Percentiles rank a stretch among this genome's conserved stretches.
Evolutionary conservation across 1,140 invertebrate species (phyloP).

Genomic region (Euura lappo): DNA sequence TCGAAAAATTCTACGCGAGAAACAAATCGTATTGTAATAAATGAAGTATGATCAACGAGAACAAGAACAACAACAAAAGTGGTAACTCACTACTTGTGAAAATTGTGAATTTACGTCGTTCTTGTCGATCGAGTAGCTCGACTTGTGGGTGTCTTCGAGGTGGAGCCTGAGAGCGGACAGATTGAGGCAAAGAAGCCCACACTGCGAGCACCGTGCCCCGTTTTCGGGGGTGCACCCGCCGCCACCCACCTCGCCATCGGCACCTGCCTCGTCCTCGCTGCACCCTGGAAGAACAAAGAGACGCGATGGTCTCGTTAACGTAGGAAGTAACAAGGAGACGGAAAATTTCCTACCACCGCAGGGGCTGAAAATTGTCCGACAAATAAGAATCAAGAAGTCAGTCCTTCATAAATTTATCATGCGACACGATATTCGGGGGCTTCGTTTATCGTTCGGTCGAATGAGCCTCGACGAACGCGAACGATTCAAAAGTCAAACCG

Average conservation of each 20-base stretch:
- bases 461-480: not conserved
- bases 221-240: not conserved
- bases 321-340: too few relatives aligned
- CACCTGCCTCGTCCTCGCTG: conserved; percentile 58
- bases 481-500: not conserved
- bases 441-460: not conserved
- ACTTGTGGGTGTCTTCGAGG: conserved; percentile 56
- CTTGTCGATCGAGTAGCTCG: conserved; percentile 52
- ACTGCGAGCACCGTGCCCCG: conserved; percentile 55
- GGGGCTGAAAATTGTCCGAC: too few relatives aligned
- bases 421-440: not conserved
- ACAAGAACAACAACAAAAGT: too few relatives aligned
- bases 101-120: conserved; percentile 57
- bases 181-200: conserved; percentile 55
- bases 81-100: conserved; percentile 57
- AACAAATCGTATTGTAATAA: too few relatives aligned
- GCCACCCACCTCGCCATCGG: conserved; percentile 52
- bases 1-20: too few relatives aligned
- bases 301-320: too few relatives aligned
- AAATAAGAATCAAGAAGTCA: too few relatives aligned
- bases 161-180: conserved; percentile 55
- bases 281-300: conserved; percentile 41
- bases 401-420: too few relatives aligned
- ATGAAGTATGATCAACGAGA: too few relatives aligned
- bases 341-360: too few relatives aligned